Base-by-base conservation (phyloP, 92 coral and sea anemone genomes). In the Micromussa lordhowensis region DNA sequence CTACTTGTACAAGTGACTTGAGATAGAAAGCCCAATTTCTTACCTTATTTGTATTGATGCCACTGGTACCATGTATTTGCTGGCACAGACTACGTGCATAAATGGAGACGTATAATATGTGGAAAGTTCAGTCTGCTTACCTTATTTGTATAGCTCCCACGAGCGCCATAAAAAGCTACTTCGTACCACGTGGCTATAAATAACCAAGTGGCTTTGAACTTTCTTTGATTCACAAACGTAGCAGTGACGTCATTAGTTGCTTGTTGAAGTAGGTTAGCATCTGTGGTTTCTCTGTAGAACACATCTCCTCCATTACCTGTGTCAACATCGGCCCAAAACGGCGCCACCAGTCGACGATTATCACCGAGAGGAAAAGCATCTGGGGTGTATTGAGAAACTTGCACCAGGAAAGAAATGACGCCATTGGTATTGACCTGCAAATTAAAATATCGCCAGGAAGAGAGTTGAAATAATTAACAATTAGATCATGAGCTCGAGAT, bases 131-230 rank as follows among this genome's bases (percentile, higher is more conserved):
- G n/a, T n/a, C n/a, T 53, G 1, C 57, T 53, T 9, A 53, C 57
- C 57, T 53, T 53, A 53, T 53, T 53, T 53, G 57, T 53, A 53
- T 8, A 24, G 10, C 10, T 30, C 13, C 87, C 87, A 14, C 40
- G 54, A 0, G 90, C 75, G 14, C 91, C 93, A 81, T 30, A 93
- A 59, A 86, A 90, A 19, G 93, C 75, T 11, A 95, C 98, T 49
- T 90, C 85, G 19, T 93, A 84, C 98, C 96, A 95, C 1, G 96
- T 95, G 3, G 92, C 96, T 15, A 95, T 77, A 83, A 87, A 93
- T 15, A 90, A 75, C 96, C 96, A 93, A 22, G 96, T 68, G 2
- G 96, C 95, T 61, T 36, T 82, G 55, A 95, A 93, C 17, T 86
- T 80, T 12, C 73, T 80, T 44, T 91, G 92, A 6, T 55, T 74